A percentile compares a stretch with the other conserved stretches of the same genome.
phyloP scores from a whole-genome alignment of 2,888 invertebrate species.

The Callyntrura guangdongensis region DNA sequence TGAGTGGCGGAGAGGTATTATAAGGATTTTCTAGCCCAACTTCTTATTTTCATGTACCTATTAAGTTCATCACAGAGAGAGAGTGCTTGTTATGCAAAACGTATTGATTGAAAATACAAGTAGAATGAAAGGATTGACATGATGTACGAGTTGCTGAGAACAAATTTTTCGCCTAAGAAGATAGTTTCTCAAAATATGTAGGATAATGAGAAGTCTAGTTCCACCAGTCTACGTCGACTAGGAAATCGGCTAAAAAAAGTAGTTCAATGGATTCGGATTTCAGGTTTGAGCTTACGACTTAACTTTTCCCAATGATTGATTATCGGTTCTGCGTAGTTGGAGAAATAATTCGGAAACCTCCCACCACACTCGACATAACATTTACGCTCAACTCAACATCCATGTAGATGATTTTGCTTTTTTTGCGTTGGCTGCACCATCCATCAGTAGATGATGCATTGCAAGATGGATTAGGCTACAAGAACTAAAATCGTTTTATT shows the following conservation, averaged over 20 bases:
- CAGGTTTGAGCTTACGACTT: slow-evolving; percentile 64
- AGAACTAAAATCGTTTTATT: neutral
- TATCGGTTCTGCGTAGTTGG: slow-evolving; percentile 62
- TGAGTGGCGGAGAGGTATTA: too few relatives aligned
- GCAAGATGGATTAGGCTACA: slow-evolving; percentile 28
- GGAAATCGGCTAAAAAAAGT: slow-evolving; percentile 57
- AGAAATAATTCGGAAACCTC: slow-evolving; percentile 26
- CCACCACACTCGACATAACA: neutral
- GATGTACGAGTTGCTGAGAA: slow-evolving; percentile 17
- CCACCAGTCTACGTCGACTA: slow-evolving; percentile 49
- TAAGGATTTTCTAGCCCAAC: too few relatives aligned
- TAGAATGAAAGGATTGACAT: slow-evolving; percentile 41
- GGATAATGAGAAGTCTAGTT: neutral
- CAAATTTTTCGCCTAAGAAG: neutral
- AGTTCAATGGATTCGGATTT: slow-evolving; percentile 73
- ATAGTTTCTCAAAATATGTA: neutral
- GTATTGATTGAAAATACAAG: slow-evolving; percentile 37
- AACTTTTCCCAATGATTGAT: slow-evolving; percentile 79
- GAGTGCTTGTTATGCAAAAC: slow-evolving; percentile 27
- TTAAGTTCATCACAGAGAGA: slow-evolving; percentile 19
- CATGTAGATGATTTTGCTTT: neutral
- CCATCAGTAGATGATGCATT: slow-evolving; percentile 27
- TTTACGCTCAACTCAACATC: neutral
- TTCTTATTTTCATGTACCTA: neutral
- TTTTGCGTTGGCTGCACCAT: slow-evolving; percentile 10